Conservation (phyloP, 2,888 invertebrate genomes). For the Conus canariensis region DNA sequence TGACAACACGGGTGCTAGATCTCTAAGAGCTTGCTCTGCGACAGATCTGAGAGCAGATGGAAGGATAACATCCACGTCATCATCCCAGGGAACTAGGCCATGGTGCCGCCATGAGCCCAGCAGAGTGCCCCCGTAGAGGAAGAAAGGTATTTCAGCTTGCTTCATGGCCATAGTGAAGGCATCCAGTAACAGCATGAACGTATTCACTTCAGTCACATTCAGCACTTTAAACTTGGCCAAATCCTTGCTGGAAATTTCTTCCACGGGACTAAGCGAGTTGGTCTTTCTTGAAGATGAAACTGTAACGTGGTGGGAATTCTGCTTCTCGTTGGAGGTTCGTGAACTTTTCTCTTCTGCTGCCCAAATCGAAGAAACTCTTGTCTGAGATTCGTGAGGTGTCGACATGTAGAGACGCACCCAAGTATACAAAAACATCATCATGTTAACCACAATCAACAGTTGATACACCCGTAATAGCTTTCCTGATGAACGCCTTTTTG, state of each 20-base stretch:
- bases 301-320: too few relatives aligned
- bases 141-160: constrained; percentile 46
- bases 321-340: too few relatives aligned
- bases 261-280: background rate
- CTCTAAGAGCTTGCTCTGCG: background rate
- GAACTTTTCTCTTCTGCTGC: too few relatives aligned
- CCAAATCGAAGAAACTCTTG: too few relatives aligned
- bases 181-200: constrained; percentile 33
- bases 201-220: background rate
- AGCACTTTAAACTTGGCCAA: background rate
- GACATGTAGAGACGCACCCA: too few relatives aligned
- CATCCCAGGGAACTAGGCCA: constrained; percentile 61
- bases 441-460: too few relatives aligned
- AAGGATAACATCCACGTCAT: constrained; percentile 57
- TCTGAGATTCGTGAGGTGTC: too few relatives aligned
- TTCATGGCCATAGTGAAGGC: constrained; percentile 39
- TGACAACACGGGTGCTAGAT: background rate
- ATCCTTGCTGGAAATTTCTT: background rate
- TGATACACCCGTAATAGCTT: too few relatives aligned
- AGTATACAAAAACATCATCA: too few relatives aligned
- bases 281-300: background rate
- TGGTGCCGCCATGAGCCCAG: constrained; percentile 61
- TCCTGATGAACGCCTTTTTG: too few relatives aligned
- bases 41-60: background rate
- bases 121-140: constrained; percentile 58